phyloP scores from a whole-genome alignment of 2,113 vertebrate genomes.

The Colius striatus region DNA sequence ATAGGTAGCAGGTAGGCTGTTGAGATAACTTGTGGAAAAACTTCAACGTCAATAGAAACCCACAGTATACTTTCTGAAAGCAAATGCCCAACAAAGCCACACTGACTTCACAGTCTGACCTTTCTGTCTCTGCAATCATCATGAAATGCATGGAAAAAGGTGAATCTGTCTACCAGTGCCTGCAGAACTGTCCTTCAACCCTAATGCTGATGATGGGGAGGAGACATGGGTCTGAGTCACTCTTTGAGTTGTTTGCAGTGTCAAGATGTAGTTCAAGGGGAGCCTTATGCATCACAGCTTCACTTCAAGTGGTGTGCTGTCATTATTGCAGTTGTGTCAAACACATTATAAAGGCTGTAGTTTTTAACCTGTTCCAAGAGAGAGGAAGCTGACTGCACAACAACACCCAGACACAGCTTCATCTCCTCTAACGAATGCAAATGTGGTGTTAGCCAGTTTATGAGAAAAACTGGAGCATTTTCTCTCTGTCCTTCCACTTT shows the following conservation, averaged over 20 bases:
- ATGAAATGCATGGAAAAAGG: neutral
- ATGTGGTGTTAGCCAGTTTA: neutral
- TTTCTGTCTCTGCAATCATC: neutral
- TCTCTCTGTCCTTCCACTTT: neutral
- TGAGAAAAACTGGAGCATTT: neutral
- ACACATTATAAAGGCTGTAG: neutral
- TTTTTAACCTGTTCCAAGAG: neutral
- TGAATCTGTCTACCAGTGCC: neutral
- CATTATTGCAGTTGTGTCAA: neutral
- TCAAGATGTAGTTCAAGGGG: neutral
- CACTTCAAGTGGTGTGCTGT: rapidly evolving
- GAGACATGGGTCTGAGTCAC: neutral
- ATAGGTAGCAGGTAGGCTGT: neutral
- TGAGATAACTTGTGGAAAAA: neutral
- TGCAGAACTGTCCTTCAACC: neutral
- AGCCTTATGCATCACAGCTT: neutral
- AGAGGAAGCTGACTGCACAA: neutral
- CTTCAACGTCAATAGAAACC: neutral
- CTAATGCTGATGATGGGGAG: rapidly evolving
- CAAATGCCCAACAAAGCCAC: neutral
- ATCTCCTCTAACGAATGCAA: neutral
- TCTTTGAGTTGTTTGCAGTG: neutral
- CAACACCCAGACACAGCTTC: neutral
- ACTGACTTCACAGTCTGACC: neutral
- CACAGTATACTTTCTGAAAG: slow-evolving; percentile 6